These are phyloP conservation scores for Heliocidaris erythrogramma DNA, from an alignment of 35 echinoderm and acorn worm species.

Conservation along the genomic window DNA sequence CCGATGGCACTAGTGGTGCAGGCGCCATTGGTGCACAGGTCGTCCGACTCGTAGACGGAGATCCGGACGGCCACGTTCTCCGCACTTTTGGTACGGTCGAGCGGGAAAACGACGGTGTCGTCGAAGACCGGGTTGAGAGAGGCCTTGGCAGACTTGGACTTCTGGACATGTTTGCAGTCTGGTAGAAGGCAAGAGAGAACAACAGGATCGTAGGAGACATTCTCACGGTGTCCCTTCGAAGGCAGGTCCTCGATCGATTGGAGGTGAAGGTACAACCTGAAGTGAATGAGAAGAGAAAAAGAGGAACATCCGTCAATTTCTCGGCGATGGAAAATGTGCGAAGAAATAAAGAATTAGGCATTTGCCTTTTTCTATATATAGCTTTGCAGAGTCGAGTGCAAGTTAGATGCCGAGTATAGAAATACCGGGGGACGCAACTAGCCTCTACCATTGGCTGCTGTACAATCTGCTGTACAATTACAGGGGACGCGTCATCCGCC, in stretches of 20 bases:
- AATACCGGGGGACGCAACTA: too few species aligned
- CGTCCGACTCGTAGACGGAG: conserved; percentile 62
- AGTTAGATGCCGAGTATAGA: too few species aligned
- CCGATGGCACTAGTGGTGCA: conserved; percentile 58
- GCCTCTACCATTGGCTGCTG: too few species aligned
- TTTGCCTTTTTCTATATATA: too few species aligned
- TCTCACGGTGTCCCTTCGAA: conserved; percentile 46
- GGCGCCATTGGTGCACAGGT: conserved; percentile 48
- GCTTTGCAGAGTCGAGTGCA: too few species aligned
- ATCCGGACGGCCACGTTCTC: conserved; percentile 56
- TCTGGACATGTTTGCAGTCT: conserved; percentile 52
- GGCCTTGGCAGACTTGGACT: conserved; percentile 56
- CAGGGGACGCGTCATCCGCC: too few species aligned
- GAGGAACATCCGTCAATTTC: background rate
- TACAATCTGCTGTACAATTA: too few species aligned
- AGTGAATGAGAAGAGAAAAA: background rate
- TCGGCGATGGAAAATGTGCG: background rate
- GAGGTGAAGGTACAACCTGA: conserved; percentile 42
- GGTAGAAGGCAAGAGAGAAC: conserved; percentile 66
- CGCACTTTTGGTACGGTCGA: conserved; percentile 59
- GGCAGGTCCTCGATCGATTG: conserved; percentile 46
- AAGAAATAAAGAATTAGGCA: too few species aligned
- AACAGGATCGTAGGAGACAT: conserved; percentile 52
- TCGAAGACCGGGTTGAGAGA: conserved; percentile 67
- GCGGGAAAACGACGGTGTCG: conserved; percentile 56